Conservation (phyloP, 1,140 invertebrate genomes). For the Temnothorax longispinosus region DNA sequence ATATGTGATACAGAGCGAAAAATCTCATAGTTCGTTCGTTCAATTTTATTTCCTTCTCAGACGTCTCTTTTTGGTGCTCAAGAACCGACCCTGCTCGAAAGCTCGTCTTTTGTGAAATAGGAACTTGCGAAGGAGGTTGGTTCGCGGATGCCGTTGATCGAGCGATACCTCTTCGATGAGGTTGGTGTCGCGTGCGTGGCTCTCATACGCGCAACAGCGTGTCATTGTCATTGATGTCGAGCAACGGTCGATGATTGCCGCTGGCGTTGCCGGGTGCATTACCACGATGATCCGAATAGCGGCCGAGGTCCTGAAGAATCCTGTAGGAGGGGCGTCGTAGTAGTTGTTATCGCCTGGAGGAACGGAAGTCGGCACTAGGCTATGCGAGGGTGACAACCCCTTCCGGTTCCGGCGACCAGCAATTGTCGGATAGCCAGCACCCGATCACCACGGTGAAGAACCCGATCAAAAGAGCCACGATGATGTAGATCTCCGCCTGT, state of each 20-base stretch:
- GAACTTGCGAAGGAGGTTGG: constrained; percentile 16
- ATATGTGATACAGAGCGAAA: not conserved
- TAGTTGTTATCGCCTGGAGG: constrained; percentile 78
- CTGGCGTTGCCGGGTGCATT: constrained; percentile 31
- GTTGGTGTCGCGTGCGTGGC: not conserved
- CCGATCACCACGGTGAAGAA: constrained; percentile 90
- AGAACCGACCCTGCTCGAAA: not conserved
- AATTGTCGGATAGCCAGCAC: constrained; percentile 91
- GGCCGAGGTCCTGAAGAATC: constrained; percentile 66
- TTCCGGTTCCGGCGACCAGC: constrained; percentile 91
- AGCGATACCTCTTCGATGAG: constrained; percentile 33
- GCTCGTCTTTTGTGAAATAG: constrained; percentile 10
- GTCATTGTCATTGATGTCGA: constrained; percentile 76
- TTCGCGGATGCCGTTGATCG: not conserved
- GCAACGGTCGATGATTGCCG: constrained; percentile 68
- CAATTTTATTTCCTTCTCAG: not conserved
- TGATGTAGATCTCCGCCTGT: constrained; percentile 91
- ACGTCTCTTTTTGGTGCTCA: not conserved
- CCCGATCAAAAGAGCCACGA: constrained; percentile 89
- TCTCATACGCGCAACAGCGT: constrained; percentile 69
- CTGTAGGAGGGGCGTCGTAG: constrained; percentile 68
- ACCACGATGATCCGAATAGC: constrained; percentile 16
- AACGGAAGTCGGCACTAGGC: constrained; percentile 83
- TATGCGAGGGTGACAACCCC: constrained; percentile 88
- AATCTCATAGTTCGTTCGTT: not conserved